Evolutionary conservation across 2,113 vertebrate genomes (phyloP).

Genomic region (Actenoides hombroni): DNA sequence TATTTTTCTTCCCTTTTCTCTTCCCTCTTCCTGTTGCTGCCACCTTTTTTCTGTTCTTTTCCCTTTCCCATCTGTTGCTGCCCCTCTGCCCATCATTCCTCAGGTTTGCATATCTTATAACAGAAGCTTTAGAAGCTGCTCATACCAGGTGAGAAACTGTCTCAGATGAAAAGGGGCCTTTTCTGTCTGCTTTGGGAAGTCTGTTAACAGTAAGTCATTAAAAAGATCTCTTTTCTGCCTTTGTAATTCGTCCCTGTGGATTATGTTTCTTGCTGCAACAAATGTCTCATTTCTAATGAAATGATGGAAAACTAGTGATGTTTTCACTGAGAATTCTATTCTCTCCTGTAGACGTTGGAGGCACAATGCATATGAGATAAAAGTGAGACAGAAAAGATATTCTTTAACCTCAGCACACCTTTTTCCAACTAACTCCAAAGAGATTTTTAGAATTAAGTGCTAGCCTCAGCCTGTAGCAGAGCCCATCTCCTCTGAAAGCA

Average conservation of each 20-base stretch:
- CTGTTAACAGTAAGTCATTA: conserved; percentile 77
- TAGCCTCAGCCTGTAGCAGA: not conserved
- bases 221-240: conserved; percentile 68
- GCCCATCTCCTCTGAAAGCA: not conserved
- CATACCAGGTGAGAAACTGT: conserved; percentile 63
- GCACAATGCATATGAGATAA: not conserved
- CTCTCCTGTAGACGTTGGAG: not conserved
- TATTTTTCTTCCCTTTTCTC: not conserved
- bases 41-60: not conserved
- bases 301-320: conserved; percentile 20
- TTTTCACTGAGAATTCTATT: conserved; percentile 19
- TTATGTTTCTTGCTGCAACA: conserved; percentile 61
- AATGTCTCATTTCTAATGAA: conserved; percentile 48
- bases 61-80: conserved; percentile 25
- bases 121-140: conserved; percentile 58
- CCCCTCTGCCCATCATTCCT: conserved; percentile 35
- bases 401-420: not conserved
- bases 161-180: conserved; percentile 62
- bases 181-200: conserved; percentile 62
- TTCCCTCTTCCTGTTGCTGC: not conserved
- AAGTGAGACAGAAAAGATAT: not conserved
- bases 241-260: conserved; percentile 67
- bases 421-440: not conserved
- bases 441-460: not conserved
- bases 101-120: conserved; percentile 51